Conservation (phyloP, 2,888 invertebrate species). For the Erpobdella octoculata region DNA sequence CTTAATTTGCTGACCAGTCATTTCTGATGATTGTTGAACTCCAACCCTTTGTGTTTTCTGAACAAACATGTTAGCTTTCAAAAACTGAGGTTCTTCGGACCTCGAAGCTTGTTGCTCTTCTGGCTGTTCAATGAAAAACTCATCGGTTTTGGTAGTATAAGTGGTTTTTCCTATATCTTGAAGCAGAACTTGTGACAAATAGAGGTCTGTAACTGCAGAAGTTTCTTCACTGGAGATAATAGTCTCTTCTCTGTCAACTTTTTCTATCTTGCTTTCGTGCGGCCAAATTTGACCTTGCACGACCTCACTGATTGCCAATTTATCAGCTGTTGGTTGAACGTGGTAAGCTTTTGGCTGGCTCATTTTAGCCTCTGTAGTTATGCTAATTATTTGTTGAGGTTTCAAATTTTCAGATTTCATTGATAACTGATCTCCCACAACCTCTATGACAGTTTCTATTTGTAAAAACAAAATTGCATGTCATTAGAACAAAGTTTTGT, state of each 20-base stretch:
- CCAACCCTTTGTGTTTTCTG: background rate
- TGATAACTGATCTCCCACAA: conserved; percentile 1
- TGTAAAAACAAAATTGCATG: too few species aligned
- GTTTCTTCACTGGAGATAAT: background rate
- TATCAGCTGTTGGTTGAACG: conserved; percentile 24
- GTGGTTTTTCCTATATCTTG: conserved; percentile 11
- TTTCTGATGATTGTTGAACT: conserved; percentile 5
- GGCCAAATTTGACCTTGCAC: conserved; percentile 26
- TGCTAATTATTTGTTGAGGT: conserved; percentile 20
- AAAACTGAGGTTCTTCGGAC: background rate
- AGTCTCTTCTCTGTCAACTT: conserved; percentile 15
- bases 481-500: too few species aligned
- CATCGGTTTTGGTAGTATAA: background rate
- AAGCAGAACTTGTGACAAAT: conserved; percentile 24
- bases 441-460: conserved; percentile 21
- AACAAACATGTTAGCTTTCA: background rate
- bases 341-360: conserved; percentile 28
- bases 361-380: conserved; percentile 29
- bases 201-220: conserved; percentile 22
- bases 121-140: background rate
- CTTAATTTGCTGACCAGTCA: background rate
- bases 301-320: conserved; percentile 26
- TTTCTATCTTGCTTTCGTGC: conserved; percentile 25
- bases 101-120: background rate
- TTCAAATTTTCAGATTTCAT: conserved; percentile 20